A percentile compares a stretch with the other conserved stretches of the same genome.
phyloP scores from a whole-genome alignment of 1,140 invertebrate genomes.

The Mycetomoellerius zeteki region DNA sequence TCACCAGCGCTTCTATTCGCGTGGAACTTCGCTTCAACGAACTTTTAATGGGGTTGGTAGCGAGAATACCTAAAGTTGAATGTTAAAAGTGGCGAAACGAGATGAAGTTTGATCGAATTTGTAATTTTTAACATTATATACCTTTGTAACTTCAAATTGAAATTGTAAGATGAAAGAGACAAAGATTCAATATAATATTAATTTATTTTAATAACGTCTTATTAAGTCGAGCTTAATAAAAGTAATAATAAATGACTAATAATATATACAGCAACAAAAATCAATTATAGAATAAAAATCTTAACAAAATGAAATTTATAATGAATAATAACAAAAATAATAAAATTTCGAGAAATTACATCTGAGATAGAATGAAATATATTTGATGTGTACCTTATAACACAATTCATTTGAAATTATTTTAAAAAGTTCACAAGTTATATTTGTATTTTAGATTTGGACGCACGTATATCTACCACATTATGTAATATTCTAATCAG shows the following conservation, averaged over 20 bases:
- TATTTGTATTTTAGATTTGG: neutral
- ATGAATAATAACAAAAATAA: neutral
- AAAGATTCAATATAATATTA: neutral
- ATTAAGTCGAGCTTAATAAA: neutral
- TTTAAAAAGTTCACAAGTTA: neutral
- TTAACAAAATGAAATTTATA: neutral
- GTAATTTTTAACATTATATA: conserved; percentile 30
- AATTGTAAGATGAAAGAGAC: neutral
- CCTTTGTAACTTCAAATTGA: conserved; percentile 13
- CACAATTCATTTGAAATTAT: neutral
- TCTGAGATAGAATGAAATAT: neutral
- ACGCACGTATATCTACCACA: too few relatives aligned
- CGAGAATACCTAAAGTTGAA: conserved; percentile 36
- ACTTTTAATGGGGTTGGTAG: conserved; percentile 44
- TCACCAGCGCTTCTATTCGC: neutral
- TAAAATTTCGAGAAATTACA: neutral
- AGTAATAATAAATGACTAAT: neutral
- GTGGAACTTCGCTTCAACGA: conserved; percentile 21
- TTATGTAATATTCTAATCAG: conserved; percentile 15
- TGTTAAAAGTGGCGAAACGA: conserved; percentile 33
- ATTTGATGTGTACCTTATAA: neutral
- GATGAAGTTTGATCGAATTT: conserved; percentile 49
- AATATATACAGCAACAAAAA: neutral
- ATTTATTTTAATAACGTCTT: conserved; percentile 7
- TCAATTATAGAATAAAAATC: neutral